Percentiles rank a stretch among this genome's conserved stretches.
phyloP scores from a whole-genome alignment of 2,888 invertebrate genomes.

The Alcis repandata region DNA sequence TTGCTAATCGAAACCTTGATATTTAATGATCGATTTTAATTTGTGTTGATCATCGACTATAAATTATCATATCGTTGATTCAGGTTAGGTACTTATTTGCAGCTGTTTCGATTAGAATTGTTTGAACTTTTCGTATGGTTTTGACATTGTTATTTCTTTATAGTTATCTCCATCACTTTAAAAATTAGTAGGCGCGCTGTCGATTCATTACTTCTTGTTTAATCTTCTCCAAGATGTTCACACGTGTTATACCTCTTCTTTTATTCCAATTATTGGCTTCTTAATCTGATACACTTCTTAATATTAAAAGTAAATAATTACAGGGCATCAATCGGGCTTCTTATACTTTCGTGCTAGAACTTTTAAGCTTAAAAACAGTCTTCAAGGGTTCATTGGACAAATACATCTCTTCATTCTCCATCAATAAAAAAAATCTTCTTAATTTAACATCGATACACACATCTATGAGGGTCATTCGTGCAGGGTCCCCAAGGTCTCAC shows the following conservation, averaged over 20 bases:
- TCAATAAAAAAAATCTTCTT: conserved; percentile 44
- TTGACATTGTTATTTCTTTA: neutral
- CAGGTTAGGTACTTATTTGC: neutral
- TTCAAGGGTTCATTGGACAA: conserved; percentile 28
- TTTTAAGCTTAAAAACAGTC: conserved; percentile 18
- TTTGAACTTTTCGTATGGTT: neutral
- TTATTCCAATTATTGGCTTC: neutral
- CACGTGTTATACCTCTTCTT: conserved; percentile 7
- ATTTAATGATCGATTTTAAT: conserved; percentile 27
- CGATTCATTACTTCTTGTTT: neutral
- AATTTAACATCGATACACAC: conserved; percentile 69
- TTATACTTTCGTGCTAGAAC: neutral
- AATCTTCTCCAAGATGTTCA: neutral
- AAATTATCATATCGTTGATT: neutral
- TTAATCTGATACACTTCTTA: conserved; percentile 6
- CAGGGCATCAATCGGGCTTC: conserved; percentile 4
- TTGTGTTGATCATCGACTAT: conserved; percentile 16
- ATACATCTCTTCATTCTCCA: conserved; percentile 38
- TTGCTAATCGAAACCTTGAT: conserved; percentile 28
- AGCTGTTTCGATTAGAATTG: neutral
- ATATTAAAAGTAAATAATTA: neutral
- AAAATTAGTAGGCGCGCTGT: no score
- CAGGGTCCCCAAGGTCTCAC: conserved; percentile 76
- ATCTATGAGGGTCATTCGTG: conserved; percentile 77
- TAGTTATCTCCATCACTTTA: neutral